Evolutionary conservation across 1,140 invertebrate genomes (phyloP), one percentile per base, ranked within the genome.

Genomic region (Hyposmocoma kahamanoa): DNA sequence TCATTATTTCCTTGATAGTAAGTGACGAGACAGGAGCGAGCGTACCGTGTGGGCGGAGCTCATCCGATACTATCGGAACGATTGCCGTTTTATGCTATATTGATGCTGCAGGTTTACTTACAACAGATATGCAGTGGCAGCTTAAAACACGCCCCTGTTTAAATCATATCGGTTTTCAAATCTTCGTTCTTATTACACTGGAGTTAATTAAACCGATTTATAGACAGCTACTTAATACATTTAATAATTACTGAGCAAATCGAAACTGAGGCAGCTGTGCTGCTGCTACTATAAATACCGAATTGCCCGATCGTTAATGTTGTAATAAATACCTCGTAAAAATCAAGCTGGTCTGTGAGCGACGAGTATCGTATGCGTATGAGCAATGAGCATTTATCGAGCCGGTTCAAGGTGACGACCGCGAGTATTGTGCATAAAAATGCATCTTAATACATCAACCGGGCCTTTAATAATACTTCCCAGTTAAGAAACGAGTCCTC

Each of bases 31-130:
- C 54, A 58, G 56, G 44, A 58, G 55, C 59, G 54, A 59, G 55
- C 54, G 39, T 43, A 54, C 45, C 55, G 68, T 56, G 76, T 72
- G 61, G 76, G 72, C 61, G 66, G 48, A 50, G 64, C 72, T 72
- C 64, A 69, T 56, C 57, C 51, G 62, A 67, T 65, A 41, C 42
- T 72, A 77, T 77, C 69, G 62, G 19, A 42, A 58, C 46, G 30
- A 42, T 47, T 59, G 62, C 56, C 50, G 45, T 53, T 59, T n/a
- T n/a, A n/a, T 44, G 42, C 42, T 15, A 41, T 59, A 47, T 50
- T 50, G 46, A 61, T 48, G 22, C 28, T 26, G 44, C 18, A 58
- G 42, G 47, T 53, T 45, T 26, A 47, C 22, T 13, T 50, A 19
- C 11, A 36, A n/a, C 11, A n/a, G n/a, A n/a, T n/a, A n/a, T n/a